phyloP scores from a whole-genome alignment of 2,113 vertebrate genomes.

The Austrofundulus limnaeus region DNA sequence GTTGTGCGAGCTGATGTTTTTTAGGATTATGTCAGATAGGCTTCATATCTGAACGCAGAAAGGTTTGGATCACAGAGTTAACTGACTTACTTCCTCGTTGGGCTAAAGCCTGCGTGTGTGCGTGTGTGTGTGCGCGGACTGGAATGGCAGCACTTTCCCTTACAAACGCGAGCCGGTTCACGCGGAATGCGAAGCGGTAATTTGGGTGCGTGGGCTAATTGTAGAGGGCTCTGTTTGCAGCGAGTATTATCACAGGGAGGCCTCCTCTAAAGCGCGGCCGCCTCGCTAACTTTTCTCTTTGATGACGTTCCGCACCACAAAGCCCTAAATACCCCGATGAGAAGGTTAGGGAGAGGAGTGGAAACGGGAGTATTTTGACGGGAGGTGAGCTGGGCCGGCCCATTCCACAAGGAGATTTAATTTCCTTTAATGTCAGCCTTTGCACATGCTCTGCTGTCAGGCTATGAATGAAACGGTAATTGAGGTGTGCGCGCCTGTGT shows the following conservation, averaged over 20 bases:
- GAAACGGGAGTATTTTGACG: constrained; percentile 65
- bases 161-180: constrained; percentile 29
- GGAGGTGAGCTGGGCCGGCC: constrained; percentile 62
- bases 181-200: constrained; percentile 36
- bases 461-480: constrained; percentile 65
- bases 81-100: constrained; percentile 46
- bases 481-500: constrained; percentile 43
- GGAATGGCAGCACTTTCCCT: constrained; percentile 37
- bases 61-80: constrained; percentile 66
- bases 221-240: constrained; percentile 45
- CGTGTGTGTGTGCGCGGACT: neutral
- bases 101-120: constrained; percentile 45
- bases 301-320: constrained; percentile 71
- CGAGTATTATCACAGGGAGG: constrained; percentile 63
- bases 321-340: constrained; percentile 73
- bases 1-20: constrained; percentile 55
- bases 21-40: constrained; percentile 67
- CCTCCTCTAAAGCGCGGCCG: constrained; percentile 50
- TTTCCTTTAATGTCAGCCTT: constrained; percentile 70
- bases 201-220: constrained; percentile 54
- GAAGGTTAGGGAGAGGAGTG: constrained; percentile 67
- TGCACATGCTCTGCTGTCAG: constrained; percentile 55
- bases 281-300: constrained; percentile 65
- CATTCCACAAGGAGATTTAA: constrained; percentile 65
- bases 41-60: constrained; percentile 51